These are phyloP conservation scores for Megastigmus dorsalis DNA, from an alignment of 2,888 invertebrate genomes.

Conservation along the genomic window DNA sequence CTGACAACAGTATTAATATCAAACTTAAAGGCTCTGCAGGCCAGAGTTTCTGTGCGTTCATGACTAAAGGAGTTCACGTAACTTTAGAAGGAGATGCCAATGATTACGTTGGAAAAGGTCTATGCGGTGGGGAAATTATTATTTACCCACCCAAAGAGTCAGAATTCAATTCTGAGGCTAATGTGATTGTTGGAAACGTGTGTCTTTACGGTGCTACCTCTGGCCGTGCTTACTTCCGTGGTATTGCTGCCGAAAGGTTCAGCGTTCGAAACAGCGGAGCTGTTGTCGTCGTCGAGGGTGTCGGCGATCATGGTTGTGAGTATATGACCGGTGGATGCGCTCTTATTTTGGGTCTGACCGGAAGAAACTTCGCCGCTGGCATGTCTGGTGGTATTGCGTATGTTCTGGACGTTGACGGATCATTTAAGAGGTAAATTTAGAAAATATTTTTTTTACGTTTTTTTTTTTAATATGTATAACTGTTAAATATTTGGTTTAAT, in stretches of 20 bases:
- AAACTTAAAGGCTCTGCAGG: conserved; percentile 94
- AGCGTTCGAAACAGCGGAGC: conserved; percentile 99
- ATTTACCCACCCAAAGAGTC: conserved; percentile 93
- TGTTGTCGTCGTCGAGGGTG: conserved; percentile 96
- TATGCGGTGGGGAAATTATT: conserved; percentile 95
- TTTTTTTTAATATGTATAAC: no score
- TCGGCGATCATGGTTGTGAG: conserved; percentile 99
- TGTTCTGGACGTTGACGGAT: conserved; percentile 92
- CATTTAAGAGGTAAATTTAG: conserved; percentile 79
- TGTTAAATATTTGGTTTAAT: no score
- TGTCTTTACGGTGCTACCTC: conserved; percentile 98
- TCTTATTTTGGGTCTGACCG: conserved; percentile 94
- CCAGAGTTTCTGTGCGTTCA: conserved; percentile 98
- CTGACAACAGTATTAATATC: conserved; percentile 87
- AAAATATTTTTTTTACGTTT: background rate
- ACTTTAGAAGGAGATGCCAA: conserved; percentile 97
- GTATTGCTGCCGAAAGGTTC: conserved; percentile 98
- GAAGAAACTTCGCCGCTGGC: conserved; percentile 98
- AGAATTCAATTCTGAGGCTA: conserved; percentile 92
- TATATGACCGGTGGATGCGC: conserved; percentile 98
- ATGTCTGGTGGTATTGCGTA: conserved; percentile 98
- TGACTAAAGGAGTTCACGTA: conserved; percentile 91
- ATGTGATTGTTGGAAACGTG: conserved; percentile 98
- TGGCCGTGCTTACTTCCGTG: conserved; percentile 94
- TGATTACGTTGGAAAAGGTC: conserved; percentile 97